Evolutionary conservation across 2,113 vertebrate genomes (phyloP).

Genomic region (Burhinus oedicnemus): DNA sequence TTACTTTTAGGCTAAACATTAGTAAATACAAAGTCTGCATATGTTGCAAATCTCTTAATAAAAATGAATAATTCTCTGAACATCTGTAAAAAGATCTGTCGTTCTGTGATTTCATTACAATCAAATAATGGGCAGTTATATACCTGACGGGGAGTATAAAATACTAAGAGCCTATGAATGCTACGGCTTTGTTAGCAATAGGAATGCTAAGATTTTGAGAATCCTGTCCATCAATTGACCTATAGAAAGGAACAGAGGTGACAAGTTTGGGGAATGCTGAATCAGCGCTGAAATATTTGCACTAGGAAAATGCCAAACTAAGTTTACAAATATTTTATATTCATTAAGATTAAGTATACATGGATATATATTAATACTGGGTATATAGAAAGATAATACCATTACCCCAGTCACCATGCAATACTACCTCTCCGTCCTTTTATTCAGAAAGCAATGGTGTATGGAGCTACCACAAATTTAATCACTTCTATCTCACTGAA

Average conservation of each 20-base stretch:
- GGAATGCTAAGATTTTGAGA: not conserved
- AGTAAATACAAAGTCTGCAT: slow-evolving; percentile 24
- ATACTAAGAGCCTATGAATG: slow-evolving; percentile 7
- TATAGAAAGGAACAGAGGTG: not conserved
- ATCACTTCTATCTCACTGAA: not conserved
- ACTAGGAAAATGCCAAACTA: not conserved
- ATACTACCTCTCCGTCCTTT: not conserved
- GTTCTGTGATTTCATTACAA: not conserved
- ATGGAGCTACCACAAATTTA: not conserved
- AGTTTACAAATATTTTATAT: not conserved
- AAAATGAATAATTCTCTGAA: slow-evolving; percentile 32
- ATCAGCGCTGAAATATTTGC: not conserved
- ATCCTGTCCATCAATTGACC: not conserved
- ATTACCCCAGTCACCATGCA: not conserved
- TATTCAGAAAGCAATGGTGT: not conserved
- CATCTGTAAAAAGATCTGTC: slow-evolving; percentile 42
- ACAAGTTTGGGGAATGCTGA: not conserved
- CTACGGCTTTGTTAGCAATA: not conserved
- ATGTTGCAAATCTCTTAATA: slow-evolving; percentile 40
- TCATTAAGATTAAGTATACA: not conserved
- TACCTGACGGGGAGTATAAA: slow-evolving; percentile 15
- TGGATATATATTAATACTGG: not conserved
- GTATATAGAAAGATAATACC: not conserved
- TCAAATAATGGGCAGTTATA: slow-evolving; percentile 21
- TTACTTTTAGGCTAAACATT: slow-evolving; percentile 46